phyloP scores from a whole-genome alignment of 23 tunicate species.

The Styela clava region DNA sequence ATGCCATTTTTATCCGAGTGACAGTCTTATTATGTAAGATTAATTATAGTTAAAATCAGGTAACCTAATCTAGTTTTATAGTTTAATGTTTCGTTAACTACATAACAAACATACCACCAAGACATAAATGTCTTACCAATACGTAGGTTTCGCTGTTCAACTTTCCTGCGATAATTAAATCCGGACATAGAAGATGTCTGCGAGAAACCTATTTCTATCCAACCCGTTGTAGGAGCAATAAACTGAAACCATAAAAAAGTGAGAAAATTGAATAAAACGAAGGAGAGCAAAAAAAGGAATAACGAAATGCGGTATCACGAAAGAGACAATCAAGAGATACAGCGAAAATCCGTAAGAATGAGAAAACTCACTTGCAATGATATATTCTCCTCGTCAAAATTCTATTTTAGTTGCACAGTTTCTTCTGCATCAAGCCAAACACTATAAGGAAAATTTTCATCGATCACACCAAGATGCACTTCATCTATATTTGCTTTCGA shows the following conservation, averaged over 20 bases:
- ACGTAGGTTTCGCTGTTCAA: background rate
- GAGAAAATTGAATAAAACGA: too few species aligned
- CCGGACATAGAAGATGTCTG: constrained; percentile 14
- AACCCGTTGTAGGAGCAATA: constrained; percentile 17
- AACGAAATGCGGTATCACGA: too few species aligned
- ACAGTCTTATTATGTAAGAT: constrained; percentile 17
- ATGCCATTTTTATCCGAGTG: constrained; percentile 10
- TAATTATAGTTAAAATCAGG: too few species aligned
- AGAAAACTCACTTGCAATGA: background rate
- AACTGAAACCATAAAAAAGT: background rate
- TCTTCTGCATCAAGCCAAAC: background rate
- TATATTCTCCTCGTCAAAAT: background rate
- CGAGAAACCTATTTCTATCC: constrained; percentile 27
- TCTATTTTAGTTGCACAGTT: background rate
- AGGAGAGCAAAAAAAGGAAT: too few species aligned
- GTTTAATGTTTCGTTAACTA: background rate
- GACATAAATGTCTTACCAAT: background rate
- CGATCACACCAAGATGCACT: background rate
- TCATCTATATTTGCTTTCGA: background rate
- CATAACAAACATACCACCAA: too few species aligned
- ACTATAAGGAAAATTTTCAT: background rate
- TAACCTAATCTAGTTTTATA: background rate
- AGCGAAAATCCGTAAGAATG: too few species aligned
- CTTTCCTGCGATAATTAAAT: constrained; percentile 17
- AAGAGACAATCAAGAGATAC: too few species aligned